phyloP scores from a whole-genome alignment of 2,888 invertebrate species.

The Habrosyne pyritoides region DNA sequence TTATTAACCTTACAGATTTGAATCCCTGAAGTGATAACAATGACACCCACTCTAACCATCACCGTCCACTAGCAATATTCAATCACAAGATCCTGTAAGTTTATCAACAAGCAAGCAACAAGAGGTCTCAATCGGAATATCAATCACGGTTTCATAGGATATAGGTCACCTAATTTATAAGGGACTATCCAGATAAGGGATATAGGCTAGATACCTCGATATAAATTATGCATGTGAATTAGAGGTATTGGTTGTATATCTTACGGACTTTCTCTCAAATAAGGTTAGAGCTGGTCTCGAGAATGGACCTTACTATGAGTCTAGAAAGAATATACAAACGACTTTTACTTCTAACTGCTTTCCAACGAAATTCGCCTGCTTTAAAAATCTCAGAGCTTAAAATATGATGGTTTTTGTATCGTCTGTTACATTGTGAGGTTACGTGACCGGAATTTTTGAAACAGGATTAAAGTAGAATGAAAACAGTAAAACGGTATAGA shows the following conservation, averaged over 20 bases:
- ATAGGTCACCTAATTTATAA: slow-evolving; percentile 5
- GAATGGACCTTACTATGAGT: not conserved
- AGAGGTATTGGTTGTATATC: slow-evolving; percentile 6
- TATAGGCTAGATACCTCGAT: not conserved
- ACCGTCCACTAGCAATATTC: not conserved
- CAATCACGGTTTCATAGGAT: not conserved
- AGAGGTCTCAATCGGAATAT: slow-evolving; percentile 6
- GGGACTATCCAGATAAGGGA: not conserved
- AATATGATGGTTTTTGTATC: too few relatives aligned
- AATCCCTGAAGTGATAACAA: too few relatives aligned
- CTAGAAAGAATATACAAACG: too few relatives aligned
- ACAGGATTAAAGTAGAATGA: too few relatives aligned
- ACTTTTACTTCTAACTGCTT: too few relatives aligned
- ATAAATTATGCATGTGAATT: slow-evolving; percentile 7
- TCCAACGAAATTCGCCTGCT: too few relatives aligned
- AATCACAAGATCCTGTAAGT: not conserved
- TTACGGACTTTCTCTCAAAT: too few relatives aligned
- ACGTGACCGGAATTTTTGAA: too few relatives aligned
- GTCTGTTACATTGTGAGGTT: slow-evolving; percentile 13
- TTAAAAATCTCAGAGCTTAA: too few relatives aligned
- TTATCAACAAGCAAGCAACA: slow-evolving; percentile 1
- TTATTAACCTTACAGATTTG: too few relatives aligned
- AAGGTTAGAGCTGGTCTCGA: not conserved
- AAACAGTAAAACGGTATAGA: too few relatives aligned
- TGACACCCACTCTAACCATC: not conserved